Conservation (phyloP, 2,888 invertebrate genomes). For the Peribatodes rhomboidaria region DNA sequence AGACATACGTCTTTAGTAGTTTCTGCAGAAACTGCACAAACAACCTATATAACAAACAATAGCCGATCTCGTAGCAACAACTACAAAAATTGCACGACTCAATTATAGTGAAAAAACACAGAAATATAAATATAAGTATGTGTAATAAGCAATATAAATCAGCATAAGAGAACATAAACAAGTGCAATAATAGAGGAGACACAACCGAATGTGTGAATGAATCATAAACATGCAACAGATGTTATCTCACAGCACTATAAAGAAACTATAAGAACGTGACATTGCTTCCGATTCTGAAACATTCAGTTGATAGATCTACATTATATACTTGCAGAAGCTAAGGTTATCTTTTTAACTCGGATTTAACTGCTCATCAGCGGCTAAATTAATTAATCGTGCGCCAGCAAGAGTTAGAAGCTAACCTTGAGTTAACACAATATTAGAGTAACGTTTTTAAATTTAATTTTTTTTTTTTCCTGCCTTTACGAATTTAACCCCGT, state of each 20-base stretch:
- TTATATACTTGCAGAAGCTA: too few relatives aligned
- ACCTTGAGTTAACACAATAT: too few relatives aligned
- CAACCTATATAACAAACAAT: not conserved
- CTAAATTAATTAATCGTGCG: too few relatives aligned
- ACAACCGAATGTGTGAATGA: not conserved
- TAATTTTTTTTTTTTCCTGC: too few relatives aligned
- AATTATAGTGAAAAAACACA: not conserved
- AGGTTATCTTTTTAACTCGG: too few relatives aligned
- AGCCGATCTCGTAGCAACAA: not conserved
- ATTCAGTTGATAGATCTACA: too few relatives aligned
- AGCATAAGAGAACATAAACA: not conserved
- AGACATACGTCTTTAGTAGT: not conserved
- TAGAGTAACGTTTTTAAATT: too few relatives aligned
- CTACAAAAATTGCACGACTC: not conserved
- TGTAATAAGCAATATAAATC: not conserved
- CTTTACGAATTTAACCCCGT: too few relatives aligned
- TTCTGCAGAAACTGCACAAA: conserved; percentile 3
- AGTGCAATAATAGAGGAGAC: not conserved
- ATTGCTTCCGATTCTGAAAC: too few relatives aligned
- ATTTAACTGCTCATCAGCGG: too few relatives aligned
- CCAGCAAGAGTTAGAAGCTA: too few relatives aligned
- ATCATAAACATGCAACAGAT: not conserved
- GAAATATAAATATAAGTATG: not conserved
- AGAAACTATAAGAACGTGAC: not conserved
- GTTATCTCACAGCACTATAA: not conserved